phyloP scores from a whole-genome alignment of 2,113 vertebrate species.

The Cacatua alba region DNA sequence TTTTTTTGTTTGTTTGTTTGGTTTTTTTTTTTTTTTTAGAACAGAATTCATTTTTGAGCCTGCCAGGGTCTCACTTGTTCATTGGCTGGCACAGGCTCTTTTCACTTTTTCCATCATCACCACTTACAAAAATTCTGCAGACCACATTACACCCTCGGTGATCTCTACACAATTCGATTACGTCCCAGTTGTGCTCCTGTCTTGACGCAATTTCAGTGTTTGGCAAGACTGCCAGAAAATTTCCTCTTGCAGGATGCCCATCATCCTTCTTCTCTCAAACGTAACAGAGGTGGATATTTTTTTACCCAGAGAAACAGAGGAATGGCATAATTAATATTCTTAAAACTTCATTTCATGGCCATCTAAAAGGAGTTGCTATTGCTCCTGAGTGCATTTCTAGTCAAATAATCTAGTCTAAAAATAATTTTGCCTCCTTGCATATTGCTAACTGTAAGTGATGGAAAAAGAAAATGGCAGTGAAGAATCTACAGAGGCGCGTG shows the following conservation, averaged over 20 bases:
- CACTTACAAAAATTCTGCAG: neutral
- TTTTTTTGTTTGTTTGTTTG: neutral
- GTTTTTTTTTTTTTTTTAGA: neutral
- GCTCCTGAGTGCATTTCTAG: neutral
- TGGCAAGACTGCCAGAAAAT: neutral
- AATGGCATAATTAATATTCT: neutral
- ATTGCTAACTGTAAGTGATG: neutral
- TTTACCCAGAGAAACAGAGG: neutral
- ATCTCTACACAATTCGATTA: neutral
- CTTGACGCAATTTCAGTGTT: neutral
- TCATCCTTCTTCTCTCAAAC: neutral
- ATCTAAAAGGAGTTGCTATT: neutral
- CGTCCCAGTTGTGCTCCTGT: neutral
- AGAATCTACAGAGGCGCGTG: accelerated
- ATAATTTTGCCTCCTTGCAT: neutral
- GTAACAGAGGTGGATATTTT: neutral
- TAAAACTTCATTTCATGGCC: neutral
- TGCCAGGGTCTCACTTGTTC: neutral
- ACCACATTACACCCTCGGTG: neutral
- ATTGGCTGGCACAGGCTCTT: neutral
- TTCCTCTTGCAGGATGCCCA: neutral
- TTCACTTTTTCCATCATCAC: neutral
- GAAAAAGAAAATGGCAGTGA: neutral
- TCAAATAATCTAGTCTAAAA: neutral
- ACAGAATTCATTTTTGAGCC: neutral